Evolutionary conservation across 2,888 invertebrate genomes (phyloP).

Genomic region (Pseudeuparius sepicola): DNA sequence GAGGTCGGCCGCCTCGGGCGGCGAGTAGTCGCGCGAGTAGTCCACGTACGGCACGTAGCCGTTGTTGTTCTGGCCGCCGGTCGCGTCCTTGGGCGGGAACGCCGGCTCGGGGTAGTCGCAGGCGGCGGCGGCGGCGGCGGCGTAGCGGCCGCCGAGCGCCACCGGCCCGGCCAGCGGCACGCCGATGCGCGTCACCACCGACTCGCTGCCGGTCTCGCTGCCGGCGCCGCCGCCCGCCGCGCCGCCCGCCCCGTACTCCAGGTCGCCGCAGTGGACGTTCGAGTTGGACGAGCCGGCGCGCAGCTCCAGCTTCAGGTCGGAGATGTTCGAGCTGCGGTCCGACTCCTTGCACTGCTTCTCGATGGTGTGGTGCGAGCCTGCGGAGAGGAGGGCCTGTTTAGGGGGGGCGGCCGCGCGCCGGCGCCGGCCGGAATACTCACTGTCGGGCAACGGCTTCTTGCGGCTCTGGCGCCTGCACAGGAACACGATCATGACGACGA

Average conservation of each 20-base stretch:
- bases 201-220: conserved; percentile 45
- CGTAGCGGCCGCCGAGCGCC: conserved; percentile 58
- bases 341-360: conserved; percentile 62
- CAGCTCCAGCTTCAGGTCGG: conserved; percentile 82
- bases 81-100: conserved; percentile 59
- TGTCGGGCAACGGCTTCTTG: conserved; percentile 44
- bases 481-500: conserved; percentile 74
- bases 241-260: conserved; percentile 47
- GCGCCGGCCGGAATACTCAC: too few relatives aligned
- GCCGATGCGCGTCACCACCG: conserved; percentile 48
- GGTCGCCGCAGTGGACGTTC: conserved; percentile 46
- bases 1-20: conserved; percentile 52
- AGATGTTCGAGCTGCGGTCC: conserved; percentile 85
- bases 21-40: conserved; percentile 81
- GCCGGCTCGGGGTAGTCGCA: conserved; percentile 70
- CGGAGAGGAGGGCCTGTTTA: too few relatives aligned
- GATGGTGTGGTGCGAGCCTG: too few relatives aligned
- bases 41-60: conserved; percentile 84
- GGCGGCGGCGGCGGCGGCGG: conserved; percentile 58
- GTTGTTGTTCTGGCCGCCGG: conserved; percentile 76
- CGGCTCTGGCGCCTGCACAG: conserved; percentile 62
- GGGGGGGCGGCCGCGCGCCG: too few relatives aligned
- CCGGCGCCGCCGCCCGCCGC: conserved; percentile 45
- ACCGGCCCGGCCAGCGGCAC: conserved; percentile 73
- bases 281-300: conserved; percentile 73